Conservation (phyloP, 2,113 vertebrate species). For the Equus quagga region DNA sequence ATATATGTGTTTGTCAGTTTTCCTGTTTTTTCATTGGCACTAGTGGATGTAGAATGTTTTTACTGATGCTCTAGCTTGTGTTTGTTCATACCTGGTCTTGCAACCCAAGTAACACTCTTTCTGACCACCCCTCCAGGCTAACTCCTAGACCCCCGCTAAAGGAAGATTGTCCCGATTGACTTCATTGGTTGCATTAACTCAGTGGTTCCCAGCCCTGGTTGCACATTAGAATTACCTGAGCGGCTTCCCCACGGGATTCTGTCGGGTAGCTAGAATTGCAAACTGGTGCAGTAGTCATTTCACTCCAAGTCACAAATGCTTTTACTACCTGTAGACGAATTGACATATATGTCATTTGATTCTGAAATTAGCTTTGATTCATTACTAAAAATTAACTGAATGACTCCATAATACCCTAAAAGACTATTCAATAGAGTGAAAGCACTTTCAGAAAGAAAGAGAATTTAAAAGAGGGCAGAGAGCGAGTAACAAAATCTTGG, state of each 20-base stretch:
- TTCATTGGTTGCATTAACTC: neutral
- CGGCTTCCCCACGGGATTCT: neutral
- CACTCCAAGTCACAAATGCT: neutral
- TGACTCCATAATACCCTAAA: neutral
- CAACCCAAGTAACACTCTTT: neutral
- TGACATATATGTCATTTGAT: neutral
- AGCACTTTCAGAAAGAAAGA: neutral
- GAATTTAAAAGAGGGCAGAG: neutral
- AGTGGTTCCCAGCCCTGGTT: neutral
- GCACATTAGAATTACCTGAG: neutral
- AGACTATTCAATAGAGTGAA: neutral
- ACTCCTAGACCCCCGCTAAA: neutral
- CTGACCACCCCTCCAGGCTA: neutral
- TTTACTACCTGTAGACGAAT: neutral
- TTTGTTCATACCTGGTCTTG: slow-evolving; percentile 14
- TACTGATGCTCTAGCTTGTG: neutral
- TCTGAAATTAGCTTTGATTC: slow-evolving; percentile 30
- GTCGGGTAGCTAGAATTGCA: neutral
- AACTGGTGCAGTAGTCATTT: neutral
- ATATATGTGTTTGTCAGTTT: neutral
- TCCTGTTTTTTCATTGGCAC: neutral
- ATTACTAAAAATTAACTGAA: neutral
- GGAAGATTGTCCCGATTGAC: neutral
- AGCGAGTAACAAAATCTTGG: neutral
- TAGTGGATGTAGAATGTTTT: neutral